Base-by-base conservation (phyloP, 37 sponge, comb jelly and placozoan species). In the Diacarnus erythraeanus region DNA sequence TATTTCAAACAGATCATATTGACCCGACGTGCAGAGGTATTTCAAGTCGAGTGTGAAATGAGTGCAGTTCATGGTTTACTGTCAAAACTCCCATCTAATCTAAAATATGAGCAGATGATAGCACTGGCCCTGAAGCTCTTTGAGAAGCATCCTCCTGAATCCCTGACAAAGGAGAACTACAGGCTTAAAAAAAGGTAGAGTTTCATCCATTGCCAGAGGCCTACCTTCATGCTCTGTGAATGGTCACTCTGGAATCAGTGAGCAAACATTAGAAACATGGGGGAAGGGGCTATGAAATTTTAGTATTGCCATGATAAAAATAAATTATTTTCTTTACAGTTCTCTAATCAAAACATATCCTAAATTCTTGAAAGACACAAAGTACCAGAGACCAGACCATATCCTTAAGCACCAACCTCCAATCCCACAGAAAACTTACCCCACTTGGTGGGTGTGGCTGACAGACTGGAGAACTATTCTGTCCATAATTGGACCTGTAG, bases 11-110 rank as follows among this genome's bases (percentile, higher is more conserved):
- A 93, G 94, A 77, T 92, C 25, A 72, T 95, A 36, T 35, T 92
- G 34, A 43, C 27, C 0, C 81, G 85, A 18, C 51, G 87, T 18
- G 57, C 88, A 1, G 87, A 95, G 42, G 79, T 95, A 9, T 57
- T 95, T 57, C 40, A 81, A 0, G 68, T 88, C 38, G 87, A 89
- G 31, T 95, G 96, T 89, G 96, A 95, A 61, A 81, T 95, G 89
- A 89, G 90, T 56, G 66, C 81, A 0, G 93, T 95, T 0, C 96
- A 95, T 60, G 72, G 79, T 20, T 72, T 89, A 6, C 79, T 95
- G 41, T 74, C 86, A 9, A 72, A 79, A 25, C 47, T 91, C 1
- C 87, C 92, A 8, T 58, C 59, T 10, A 76, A 81, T 38, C 30
- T 89, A 0, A 66, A 76, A 70, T 89, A 83, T 54, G 94, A 94